Percentiles rank a stretch among this genome's conserved stretches.
These are phyloP conservation scores for Chaunax sp. DNA, from an alignment of 2,797 vertebrate genomes.

Conservation along the genomic window DNA sequence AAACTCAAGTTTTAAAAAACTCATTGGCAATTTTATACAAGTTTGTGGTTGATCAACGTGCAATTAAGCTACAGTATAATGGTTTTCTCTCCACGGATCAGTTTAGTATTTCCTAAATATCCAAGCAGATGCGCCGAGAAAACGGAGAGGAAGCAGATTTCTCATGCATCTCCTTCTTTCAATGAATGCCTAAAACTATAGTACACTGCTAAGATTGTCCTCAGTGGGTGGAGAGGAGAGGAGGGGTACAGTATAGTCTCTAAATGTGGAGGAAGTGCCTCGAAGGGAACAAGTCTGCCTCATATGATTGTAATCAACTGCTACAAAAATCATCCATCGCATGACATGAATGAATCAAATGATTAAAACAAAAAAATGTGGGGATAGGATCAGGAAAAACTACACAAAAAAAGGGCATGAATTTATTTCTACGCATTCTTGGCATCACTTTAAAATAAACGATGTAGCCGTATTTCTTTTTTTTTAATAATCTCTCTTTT, in stretches of 20 bases:
- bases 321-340: conserved; percentile 55
- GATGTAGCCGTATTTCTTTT: conserved; percentile 49
- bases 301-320: conserved; percentile 67
- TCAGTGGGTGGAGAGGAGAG: conserved; percentile 50
- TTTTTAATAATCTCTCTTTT: conserved; percentile 35
- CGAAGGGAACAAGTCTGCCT: conserved; percentile 55
- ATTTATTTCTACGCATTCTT: conserved; percentile 46
- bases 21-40: conserved; percentile 70
- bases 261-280: conserved; percentile 36
- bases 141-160: conserved; percentile 48
- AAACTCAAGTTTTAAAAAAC: conserved; percentile 58
- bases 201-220: conserved; percentile 74
- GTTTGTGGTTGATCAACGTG: conserved; percentile 75
- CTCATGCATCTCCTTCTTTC: conserved; percentile 58
- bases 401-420: conserved; percentile 30
- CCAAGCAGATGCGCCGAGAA: conserved; percentile 48
- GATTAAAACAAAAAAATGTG: not conserved
- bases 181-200: conserved; percentile 58
- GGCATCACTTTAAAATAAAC: conserved; percentile 54
- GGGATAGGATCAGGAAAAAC: not conserved
- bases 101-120: conserved; percentile 54
- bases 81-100: conserved; percentile 51
- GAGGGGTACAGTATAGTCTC: conserved; percentile 63
- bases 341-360: conserved; percentile 18
- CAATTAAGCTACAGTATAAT: conserved; percentile 77